Evolutionary conservation across 2,113 vertebrate genomes (phyloP).

Genomic region (Carlito syrichta): DNA sequence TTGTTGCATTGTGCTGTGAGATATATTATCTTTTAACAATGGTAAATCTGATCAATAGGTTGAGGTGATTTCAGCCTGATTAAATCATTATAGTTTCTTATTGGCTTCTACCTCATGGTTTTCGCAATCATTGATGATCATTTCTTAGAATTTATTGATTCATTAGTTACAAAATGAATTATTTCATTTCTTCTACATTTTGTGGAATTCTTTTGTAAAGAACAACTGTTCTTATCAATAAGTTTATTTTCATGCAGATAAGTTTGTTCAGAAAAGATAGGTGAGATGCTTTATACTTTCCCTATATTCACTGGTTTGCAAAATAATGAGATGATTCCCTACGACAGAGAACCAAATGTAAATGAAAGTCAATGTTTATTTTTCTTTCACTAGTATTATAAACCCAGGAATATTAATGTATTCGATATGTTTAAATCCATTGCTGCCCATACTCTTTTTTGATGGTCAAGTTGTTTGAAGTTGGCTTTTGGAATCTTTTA

Average conservation of each 20-base stretch:
- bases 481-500: background rate
- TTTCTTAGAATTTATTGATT: background rate
- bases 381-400: background rate
- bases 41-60: background rate
- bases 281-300: background rate
- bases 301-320: background rate
- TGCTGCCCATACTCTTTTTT: background rate
- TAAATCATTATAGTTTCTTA: background rate
- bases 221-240: background rate
- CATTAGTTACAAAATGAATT: background rate
- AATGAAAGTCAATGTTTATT: background rate
- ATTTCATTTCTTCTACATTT: background rate
- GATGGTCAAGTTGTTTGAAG: background rate
- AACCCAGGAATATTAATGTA: background rate
- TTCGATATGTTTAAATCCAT: background rate
- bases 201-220: background rate
- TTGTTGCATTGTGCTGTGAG: background rate
- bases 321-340: background rate
- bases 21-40: background rate
- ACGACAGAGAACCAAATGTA: background rate
- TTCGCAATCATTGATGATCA: background rate
- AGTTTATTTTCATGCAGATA: background rate
- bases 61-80: background rate
- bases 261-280: background rate
- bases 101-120: background rate